phyloP scores from a whole-genome alignment of 2,797 vertebrate species.

The Gallinago stenura region DNA sequence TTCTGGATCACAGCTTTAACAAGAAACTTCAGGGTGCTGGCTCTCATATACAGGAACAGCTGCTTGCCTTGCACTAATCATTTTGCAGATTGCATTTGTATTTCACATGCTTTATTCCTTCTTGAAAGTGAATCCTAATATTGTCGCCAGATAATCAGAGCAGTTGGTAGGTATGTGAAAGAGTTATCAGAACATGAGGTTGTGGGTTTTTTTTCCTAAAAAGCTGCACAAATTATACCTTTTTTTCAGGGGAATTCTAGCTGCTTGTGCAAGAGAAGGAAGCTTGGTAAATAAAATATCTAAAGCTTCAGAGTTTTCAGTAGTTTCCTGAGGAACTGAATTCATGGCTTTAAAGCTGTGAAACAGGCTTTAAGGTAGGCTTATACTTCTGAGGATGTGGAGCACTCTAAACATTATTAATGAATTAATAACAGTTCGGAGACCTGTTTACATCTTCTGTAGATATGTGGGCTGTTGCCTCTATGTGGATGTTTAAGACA shows the following conservation, averaged over 20 bases:
- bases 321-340: background rate
- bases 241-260: background rate
- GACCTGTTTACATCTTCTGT: background rate
- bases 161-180: background rate
- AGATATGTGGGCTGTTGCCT: background rate
- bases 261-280: background rate
- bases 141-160: background rate
- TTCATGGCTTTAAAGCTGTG: background rate
- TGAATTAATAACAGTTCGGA: background rate
- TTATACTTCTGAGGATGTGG: background rate
- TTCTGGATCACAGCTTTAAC: background rate
- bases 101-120: background rate
- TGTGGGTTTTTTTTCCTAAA: background rate
- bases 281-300: background rate
- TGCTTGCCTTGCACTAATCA: background rate
- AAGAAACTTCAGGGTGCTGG: background rate
- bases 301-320: background rate
- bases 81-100: background rate
- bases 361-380: background rate
- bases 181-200: background rate
- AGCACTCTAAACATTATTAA: background rate
- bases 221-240: background rate
- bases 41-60: background rate
- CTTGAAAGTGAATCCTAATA: background rate
- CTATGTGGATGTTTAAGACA: background rate